Percentiles rank a stretch among this genome's conserved stretches.
Conservation (phyloP, 2,888 invertebrate species). For the Fragum whitleyi region DNA sequence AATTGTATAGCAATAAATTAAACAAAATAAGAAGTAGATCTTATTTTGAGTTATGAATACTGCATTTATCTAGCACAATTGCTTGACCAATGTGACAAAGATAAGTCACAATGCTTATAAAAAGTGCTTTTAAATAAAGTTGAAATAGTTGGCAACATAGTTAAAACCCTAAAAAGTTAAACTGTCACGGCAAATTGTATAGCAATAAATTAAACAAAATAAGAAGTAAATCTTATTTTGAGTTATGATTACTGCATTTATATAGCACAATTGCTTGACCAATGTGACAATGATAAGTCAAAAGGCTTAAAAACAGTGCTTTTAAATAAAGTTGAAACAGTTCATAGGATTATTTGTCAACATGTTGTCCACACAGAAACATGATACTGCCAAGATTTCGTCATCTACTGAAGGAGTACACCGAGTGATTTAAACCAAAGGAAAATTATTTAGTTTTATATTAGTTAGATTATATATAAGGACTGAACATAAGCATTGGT, state of each 20-base stretch:
- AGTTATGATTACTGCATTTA: neutral
- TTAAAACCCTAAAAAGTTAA: too few species aligned
- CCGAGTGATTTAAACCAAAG: too few species aligned
- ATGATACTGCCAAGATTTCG: too few species aligned
- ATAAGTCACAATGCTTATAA: neutral
- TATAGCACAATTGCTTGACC: neutral
- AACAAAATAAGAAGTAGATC: neutral
- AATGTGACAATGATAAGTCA: neutral
- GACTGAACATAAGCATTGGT: too few species aligned
- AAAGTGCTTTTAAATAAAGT: slow-evolving; percentile 2
- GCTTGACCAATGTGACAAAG: neutral
- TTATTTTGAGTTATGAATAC: slow-evolving; percentile 18
- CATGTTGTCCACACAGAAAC: too few species aligned
- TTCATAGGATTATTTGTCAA: too few species aligned
- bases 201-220: slow-evolving; percentile 7
- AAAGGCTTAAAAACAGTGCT: neutral
- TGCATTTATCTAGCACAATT: neutral
- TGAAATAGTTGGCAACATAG: too few species aligned
- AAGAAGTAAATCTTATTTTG: neutral
- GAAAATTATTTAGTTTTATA: too few species aligned
- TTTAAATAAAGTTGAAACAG: too few species aligned
- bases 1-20: slow-evolving; percentile 9
- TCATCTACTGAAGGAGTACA: too few species aligned
- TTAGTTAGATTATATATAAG: too few species aligned
- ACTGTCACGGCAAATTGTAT: too few species aligned